phyloP scores from a whole-genome alignment of 2,888 invertebrate genomes.

The Pollenia griseotomentosa region DNA sequence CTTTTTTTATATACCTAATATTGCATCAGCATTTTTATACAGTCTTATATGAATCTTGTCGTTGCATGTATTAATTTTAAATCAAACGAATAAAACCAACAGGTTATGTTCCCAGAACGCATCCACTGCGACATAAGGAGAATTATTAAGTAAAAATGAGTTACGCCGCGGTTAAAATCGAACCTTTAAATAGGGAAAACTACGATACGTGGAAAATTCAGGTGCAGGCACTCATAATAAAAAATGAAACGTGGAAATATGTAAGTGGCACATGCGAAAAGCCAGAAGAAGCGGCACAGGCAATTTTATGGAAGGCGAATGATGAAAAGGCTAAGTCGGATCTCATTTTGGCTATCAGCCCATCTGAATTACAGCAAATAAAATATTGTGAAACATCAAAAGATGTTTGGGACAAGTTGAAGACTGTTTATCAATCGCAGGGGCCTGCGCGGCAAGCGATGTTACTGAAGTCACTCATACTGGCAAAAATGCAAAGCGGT shows the following conservation, averaged over 20 bases:
- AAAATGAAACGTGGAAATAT: conserved; percentile 55
- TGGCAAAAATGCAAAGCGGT: conserved; percentile 59
- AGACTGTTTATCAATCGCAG: too few relatives aligned
- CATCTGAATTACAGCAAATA: conserved; percentile 59
- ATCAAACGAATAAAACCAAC: too few relatives aligned
- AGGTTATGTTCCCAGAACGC: too few relatives aligned
- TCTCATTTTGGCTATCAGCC: conserved; percentile 46
- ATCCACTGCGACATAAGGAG: too few relatives aligned
- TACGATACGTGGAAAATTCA: background rate
- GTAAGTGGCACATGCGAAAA: conserved; percentile 35
- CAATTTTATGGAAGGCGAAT: background rate
- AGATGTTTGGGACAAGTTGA: too few relatives aligned
- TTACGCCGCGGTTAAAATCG: too few relatives aligned
- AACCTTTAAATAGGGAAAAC: too few relatives aligned
- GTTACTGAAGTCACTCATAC: conserved; percentile 56
- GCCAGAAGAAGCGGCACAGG: background rate
- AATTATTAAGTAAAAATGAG: too few relatives aligned
- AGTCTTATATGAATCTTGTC: too few relatives aligned
- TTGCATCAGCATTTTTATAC: too few relatives aligned
- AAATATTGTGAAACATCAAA: conserved; percentile 57
- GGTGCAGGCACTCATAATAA: background rate
- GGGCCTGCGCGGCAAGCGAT: conserved; percentile 56
- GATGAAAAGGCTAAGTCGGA: conserved; percentile 63
- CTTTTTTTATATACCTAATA: too few relatives aligned
- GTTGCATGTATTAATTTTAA: too few relatives aligned